Evolutionary conservation across 2,888 invertebrate genomes (phyloP), one percentile per base, ranked within the genome.

Genomic region (Himalopsyche japonica): DNA sequence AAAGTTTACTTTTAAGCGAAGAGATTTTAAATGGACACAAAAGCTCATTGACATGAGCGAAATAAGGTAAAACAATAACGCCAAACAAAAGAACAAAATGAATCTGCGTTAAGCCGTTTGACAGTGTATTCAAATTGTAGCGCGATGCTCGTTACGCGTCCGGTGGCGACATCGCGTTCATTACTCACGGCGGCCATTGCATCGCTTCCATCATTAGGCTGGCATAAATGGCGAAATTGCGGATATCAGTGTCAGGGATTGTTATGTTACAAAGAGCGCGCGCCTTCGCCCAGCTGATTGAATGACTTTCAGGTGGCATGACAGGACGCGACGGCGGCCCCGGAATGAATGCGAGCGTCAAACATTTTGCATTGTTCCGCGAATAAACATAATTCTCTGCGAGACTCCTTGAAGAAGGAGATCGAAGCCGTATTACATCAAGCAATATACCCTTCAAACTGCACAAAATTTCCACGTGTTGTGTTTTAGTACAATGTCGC

Each of bases 201-300:
- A 84, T 86, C 84, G 84, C 84, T 86, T 86, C 86, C 86, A 86
- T 79, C 86, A 86, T 86, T 86, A 86, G 86, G 77, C 82, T 84
- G 82, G 84, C 86, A 86, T 86, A 86, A 86, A 86, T 82, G 86
- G 86, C 84, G 84, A 84, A 84, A 86, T 86, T 86, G 86, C 84
- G 86, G 82, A 82, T 84, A 84, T 82, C 86, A 82, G 84, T 82
- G 82, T 80, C 86, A 85, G 82, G 81, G 76, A 70, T 82, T 78
- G 79, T 82, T 64, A 64, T 48, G 79, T 57, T 79, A 84, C 85
- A 84, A 86, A 86, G 80, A 48, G 82, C 78, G 47, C 81, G 70
- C n/a, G 43, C 79, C 79, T 37, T 34, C 80, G 48, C 76, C 81
- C 30, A 15, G 77, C 82, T 79, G 81, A 83, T 85, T 83, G 85